These are phyloP conservation scores for Mergus octosetaceus DNA, from an alignment of 2,797 vertebrate species.

Conservation along the genomic window DNA sequence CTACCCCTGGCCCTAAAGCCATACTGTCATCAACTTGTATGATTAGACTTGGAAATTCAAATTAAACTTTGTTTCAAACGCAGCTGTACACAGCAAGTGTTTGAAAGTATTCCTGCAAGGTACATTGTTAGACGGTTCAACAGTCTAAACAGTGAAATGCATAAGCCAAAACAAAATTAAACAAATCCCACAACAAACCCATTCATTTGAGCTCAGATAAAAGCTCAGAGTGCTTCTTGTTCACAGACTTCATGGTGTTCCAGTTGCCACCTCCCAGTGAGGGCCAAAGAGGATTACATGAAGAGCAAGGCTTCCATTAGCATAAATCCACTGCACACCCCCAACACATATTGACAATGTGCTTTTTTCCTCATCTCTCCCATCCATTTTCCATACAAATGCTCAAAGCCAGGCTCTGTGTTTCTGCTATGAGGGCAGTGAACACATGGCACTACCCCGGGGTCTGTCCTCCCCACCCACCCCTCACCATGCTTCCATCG, in stretches of 20 bases:
- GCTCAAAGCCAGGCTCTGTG: background rate
- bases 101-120: constrained; percentile 42
- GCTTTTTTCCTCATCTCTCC: background rate
- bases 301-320: background rate
- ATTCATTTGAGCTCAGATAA: background rate
- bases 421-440: background rate
- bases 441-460: background rate
- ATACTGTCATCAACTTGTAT: background rate
- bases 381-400: background rate
- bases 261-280: background rate
- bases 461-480: background rate
- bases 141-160: constrained; percentile 17
- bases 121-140: constrained; percentile 46
- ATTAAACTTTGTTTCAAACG: constrained; percentile 59
- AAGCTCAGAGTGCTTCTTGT: background rate
- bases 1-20: constrained; percentile 10
- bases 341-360: background rate
- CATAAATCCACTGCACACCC: background rate
- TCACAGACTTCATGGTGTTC: background rate
- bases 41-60: constrained; percentile 60
- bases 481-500: background rate
- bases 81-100: constrained; percentile 12
- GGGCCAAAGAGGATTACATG: background rate
- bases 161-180: background rate
- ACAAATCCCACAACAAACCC: background rate